Conservation (phyloP, 2,113 vertebrate species). For the Tragelaphus strepsiceros region DNA sequence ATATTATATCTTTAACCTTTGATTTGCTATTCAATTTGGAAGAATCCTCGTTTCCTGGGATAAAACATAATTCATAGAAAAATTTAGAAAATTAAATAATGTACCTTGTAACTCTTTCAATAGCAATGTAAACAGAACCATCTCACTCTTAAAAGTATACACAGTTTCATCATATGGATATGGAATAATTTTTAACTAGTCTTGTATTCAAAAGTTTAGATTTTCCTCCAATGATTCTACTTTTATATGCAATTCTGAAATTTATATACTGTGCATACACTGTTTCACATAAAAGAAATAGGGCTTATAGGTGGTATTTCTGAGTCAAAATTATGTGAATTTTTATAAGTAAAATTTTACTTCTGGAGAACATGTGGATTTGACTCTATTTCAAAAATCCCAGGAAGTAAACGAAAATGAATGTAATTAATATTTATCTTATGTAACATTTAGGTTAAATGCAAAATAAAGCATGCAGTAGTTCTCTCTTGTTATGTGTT, state of each 20-base stretch:
- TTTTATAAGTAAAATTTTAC: not conserved
- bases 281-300: not conserved
- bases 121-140: not conserved
- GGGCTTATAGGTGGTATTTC: not conserved
- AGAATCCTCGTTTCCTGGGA: not conserved
- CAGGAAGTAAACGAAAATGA: constrained; percentile 1
- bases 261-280: not conserved
- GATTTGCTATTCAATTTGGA: not conserved
- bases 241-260: not conserved
- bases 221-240: not conserved
- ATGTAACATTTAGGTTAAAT: not conserved
- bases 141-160: not conserved
- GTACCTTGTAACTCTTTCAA: not conserved
- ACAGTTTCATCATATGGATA: not conserved
- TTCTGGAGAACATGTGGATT: not conserved
- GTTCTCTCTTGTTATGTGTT: not conserved
- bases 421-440: constrained; percentile 1
- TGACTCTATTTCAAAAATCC: constrained; percentile 1
- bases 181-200: not conserved
- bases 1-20: not conserved
- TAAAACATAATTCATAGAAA: not conserved
- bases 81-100: not conserved
- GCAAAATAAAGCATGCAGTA: not conserved
- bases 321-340: not conserved
- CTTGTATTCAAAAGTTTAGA: not conserved